phyloP scores from a whole-genome alignment of 2,113 vertebrate species.

The Donacobius atricapilla region DNA sequence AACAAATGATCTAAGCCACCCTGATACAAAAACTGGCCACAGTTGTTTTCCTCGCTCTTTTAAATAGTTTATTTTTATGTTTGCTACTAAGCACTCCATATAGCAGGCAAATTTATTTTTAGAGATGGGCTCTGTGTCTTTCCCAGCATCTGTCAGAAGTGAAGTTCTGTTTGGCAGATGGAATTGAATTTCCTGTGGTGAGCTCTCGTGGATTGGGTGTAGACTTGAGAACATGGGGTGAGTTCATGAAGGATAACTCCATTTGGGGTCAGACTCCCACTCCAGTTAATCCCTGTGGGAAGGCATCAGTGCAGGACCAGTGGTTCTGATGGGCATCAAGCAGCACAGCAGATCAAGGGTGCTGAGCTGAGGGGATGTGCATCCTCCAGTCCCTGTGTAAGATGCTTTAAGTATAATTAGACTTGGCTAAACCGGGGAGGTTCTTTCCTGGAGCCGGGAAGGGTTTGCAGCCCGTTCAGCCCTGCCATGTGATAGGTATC shows the following conservation, averaged over 20 bases:
- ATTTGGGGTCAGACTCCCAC: background rate
- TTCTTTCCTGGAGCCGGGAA: background rate
- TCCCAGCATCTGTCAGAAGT: background rate
- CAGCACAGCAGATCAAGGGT: background rate
- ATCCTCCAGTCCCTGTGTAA: background rate
- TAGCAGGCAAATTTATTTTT: background rate
- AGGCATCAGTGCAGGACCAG: background rate
- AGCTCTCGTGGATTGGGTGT: background rate
- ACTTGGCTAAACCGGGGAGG: background rate
- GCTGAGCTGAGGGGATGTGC: background rate
- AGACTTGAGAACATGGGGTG: background rate
- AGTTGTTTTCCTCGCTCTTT: conserved; percentile 29
- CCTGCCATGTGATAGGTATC: background rate
- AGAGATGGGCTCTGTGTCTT: background rate
- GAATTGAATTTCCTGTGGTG: background rate
- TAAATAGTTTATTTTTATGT: conserved; percentile 19
- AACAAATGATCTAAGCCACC: conserved; percentile 9
- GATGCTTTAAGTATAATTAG: background rate
- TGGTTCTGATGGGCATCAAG: background rate
- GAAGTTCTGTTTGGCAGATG: background rate
- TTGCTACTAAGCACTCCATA: background rate
- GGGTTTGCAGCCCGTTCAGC: background rate
- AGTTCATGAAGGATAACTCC: background rate
- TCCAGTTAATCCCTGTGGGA: background rate
- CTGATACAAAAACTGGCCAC: conserved; percentile 6